Base-by-base conservation (phyloP, 2,113 vertebrate genomes). In the human (Homo sapiens) region DNA sequence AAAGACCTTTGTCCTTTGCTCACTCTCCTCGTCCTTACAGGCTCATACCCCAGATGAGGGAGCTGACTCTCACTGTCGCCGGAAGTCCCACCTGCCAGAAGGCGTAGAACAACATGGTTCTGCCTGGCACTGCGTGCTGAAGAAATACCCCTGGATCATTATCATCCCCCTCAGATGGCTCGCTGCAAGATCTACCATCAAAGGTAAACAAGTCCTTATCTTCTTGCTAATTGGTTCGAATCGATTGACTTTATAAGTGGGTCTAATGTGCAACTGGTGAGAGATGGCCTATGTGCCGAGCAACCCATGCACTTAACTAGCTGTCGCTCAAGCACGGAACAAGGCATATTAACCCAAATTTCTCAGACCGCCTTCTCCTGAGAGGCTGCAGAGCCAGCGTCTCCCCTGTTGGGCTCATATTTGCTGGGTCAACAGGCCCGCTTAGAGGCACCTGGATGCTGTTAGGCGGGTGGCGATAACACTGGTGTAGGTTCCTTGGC, bases 181-280 rank as follows among this genome's bases (percentile, higher is more conserved):
- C 8, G n/a, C 92, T 89, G 85, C 83, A 75, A 94, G 66, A 88
- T 48, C 83, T 84, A 55, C 52, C 89, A 70, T 85, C 83, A 76
- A 94, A 92, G 95, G 97, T 48, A 96, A 93, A 94, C 85, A 97
- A 89, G 96, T 97, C 92, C 93, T 95, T 90, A 95, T 95, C 93
- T 85, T 90, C 85, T 72, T 90, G 94, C 76, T 97, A 97, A 98
- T 61, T 96, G 95, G 90, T 94, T 97, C 90, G 45, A 52, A 97
- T 97, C 50, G 27, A 96, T 80, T 94, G 96, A 94, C 93, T 96
- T 96, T 93, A 72, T 50, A 97, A 97, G 95, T 93, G 59, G 16
- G 76, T 90, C 90, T 96, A 92, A 81, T 80, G 80, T 50, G 57
- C 89, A 95, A 75, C 83, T 89, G 72, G 90, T 87, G 89, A 94